Conservation (phyloP, 2,797 vertebrate genomes). For the Fratercula arctica region DNA sequence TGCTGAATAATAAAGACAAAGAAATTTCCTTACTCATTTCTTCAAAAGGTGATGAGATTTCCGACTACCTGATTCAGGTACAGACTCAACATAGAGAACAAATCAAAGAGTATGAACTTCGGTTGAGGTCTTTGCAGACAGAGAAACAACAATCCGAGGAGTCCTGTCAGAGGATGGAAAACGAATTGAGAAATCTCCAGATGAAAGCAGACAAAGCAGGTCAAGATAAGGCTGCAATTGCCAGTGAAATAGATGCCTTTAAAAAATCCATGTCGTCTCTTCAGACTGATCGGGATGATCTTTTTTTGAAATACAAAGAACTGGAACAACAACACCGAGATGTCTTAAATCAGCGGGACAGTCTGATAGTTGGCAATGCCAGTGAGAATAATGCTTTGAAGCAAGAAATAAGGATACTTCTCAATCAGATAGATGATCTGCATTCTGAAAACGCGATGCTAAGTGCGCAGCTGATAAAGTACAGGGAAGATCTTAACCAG, state of each 20-base stretch:
- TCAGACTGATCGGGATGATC: constrained; percentile 83
- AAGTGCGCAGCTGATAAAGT: constrained; percentile 87
- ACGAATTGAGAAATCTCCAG: constrained; percentile 76
- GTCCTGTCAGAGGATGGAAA: constrained; percentile 72
- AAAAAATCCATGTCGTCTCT: constrained; percentile 84
- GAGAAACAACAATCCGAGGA: constrained; percentile 77
- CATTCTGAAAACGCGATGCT: constrained; percentile 93
- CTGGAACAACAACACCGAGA: constrained; percentile 77
- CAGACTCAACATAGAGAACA: constrained; percentile 81
- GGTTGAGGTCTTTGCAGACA: constrained; percentile 71
- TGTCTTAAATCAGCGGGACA: constrained; percentile 70
- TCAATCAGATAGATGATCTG: constrained; percentile 88
- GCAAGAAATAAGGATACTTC: constrained; percentile 79
- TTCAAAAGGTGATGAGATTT: constrained; percentile 84
- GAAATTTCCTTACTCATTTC: constrained; percentile 88
- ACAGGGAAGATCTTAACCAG: constrained; percentile 89
- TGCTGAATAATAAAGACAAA: constrained; percentile 84
- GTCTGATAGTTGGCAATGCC: constrained; percentile 66
- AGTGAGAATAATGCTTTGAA: constrained; percentile 80
- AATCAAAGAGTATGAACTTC: constrained; percentile 79
- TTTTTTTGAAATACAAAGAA: constrained; percentile 79
- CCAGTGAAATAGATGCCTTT: constrained; percentile 79
- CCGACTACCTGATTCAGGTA: constrained; percentile 83
- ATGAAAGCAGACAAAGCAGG: constrained; percentile 64
- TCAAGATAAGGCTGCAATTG: constrained; percentile 79